A percentile compares a stretch with the other conserved stretches of the same genome.
phyloP scores from a whole-genome alignment of 2,113 vertebrate genomes.

The Struthidea cinerea region DNA sequence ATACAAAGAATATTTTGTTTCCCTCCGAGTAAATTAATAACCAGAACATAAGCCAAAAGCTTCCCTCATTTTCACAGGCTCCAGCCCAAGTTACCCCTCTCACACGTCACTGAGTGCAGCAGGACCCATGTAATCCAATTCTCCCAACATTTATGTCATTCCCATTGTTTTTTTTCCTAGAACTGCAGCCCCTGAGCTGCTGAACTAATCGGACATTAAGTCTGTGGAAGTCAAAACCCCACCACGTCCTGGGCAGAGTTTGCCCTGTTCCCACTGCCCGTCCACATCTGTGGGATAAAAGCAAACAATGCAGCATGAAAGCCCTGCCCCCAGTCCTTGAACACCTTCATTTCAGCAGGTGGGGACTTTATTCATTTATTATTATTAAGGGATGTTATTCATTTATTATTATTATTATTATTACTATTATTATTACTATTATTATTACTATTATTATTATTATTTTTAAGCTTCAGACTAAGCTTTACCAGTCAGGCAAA shows the following conservation, averaged over 20 bases:
- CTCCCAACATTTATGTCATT: slow-evolving; percentile 29
- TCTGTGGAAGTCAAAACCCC: neutral
- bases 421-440: neutral
- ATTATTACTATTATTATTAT: neutral
- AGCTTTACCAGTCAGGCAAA: neutral
- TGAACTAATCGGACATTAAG: slow-evolving; percentile 19
- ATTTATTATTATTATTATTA: no score
- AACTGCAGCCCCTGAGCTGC: slow-evolving; percentile 14
- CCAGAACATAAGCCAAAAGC: slow-evolving; percentile 20
- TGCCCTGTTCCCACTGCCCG: neutral
- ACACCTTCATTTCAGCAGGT: neutral
- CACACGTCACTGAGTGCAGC: neutral
- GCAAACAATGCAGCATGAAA: neutral
- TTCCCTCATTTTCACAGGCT: slow-evolving; percentile 20
- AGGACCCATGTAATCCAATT: slow-evolving; percentile 15
- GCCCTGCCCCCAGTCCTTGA: neutral
- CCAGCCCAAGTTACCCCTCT: neutral
- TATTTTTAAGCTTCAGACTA: neutral
- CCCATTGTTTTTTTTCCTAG: slow-evolving; percentile 29
- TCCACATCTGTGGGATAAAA: neutral
- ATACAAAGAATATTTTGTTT: slow-evolving; percentile 53
- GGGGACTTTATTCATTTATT: neutral
- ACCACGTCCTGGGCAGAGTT: neutral
- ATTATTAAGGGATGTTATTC: no score
- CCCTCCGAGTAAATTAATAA: slow-evolving; percentile 12